Evolutionary conservation across 2,888 invertebrate species (phyloP), one percentile per base, ranked within the genome.

Genomic region (Eueremaeus valkanovi): DNA sequence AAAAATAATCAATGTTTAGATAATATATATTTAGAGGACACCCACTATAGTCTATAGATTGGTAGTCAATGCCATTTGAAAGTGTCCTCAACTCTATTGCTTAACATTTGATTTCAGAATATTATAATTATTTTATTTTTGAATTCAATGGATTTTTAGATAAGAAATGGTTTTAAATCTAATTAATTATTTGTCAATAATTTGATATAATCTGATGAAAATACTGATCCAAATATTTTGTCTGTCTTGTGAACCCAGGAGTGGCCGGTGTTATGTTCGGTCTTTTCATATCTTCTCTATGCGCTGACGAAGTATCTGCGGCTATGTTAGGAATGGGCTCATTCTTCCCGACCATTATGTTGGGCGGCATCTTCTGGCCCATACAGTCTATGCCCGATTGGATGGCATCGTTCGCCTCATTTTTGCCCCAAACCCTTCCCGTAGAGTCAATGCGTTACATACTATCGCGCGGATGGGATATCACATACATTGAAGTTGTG

Each of bases 351-450:
- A 94, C 93, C n/a, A 87, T 96, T 27, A 85, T 96, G 72, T 61
- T 75, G 40, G 72, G 75, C 36, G 75, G 75, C 18, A 94, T 95
- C 55, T 93, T 96, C 82, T 96, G 95, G 95, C 95, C 95, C 76
- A 90, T 95, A 78, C 94, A 95, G 83, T 94, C 94, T 75, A 95
- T 96, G 92, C 95, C 95, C 1, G 87, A 89, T 80, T 87, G 91
- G 76, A 85, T 96, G 51, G 87, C 90, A 82, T 85, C 88, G 82
- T 88, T 93, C 61, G 90, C 92, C 3, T 84, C 88, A 70, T 82
- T 85, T 0, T 85, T 92, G 3, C 95, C 95, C 0, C 90, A 92
- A 82, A 95, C 94, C 0, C 84, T 92, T 73, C 89, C 93, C 0
- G 88, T 90, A 0, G 88, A 88, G 78, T 89, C 93, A 0, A 86